A percentile compares a stretch with the other conserved stretches of the same genome.
phyloP scores from a whole-genome alignment of 2,888 invertebrate species.

The Lasioglossum calceatum region DNA sequence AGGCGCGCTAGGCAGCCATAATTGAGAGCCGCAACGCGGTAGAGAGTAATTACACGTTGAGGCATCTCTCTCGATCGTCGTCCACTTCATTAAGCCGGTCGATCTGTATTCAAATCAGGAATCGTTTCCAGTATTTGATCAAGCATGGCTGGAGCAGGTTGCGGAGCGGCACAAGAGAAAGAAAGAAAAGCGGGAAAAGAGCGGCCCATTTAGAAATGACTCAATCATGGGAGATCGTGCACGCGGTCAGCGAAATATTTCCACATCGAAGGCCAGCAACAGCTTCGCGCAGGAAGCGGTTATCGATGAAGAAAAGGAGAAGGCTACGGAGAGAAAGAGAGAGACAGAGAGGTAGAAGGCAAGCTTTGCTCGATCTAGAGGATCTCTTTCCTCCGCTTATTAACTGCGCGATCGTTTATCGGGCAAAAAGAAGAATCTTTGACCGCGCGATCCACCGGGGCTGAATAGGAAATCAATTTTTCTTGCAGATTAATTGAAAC shows the following conservation, averaged over 20 bases:
- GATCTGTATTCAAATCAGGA: conserved; percentile 8
- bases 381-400: conserved; percentile 42
- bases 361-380: conserved; percentile 16
- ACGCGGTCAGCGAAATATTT: conserved; percentile 64
- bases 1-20: neutral
- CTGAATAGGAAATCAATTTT: neutral
- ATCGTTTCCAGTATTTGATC: neutral
- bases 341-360: neutral
- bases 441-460: neutral
- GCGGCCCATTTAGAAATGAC: conserved; percentile 62
- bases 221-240: conserved; percentile 61
- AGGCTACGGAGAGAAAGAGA: neutral
- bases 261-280: conserved; percentile 46
- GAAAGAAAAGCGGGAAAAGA: conserved; percentile 39
- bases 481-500: neutral
- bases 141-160: conserved; percentile 8
- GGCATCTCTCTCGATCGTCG: neutral
- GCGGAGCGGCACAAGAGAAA: conserved; percentile 2
- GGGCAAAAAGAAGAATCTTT: conserved; percentile 40
- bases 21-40: neutral
- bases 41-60: neutral
- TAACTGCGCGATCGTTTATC: conserved; percentile 72
- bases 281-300: conserved; percentile 54
- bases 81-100: neutral
- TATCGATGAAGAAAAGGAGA: conserved; percentile 27